Evolutionary conservation across 2,113 vertebrate species (phyloP).

Genomic region (Regulus satrapa): DNA sequence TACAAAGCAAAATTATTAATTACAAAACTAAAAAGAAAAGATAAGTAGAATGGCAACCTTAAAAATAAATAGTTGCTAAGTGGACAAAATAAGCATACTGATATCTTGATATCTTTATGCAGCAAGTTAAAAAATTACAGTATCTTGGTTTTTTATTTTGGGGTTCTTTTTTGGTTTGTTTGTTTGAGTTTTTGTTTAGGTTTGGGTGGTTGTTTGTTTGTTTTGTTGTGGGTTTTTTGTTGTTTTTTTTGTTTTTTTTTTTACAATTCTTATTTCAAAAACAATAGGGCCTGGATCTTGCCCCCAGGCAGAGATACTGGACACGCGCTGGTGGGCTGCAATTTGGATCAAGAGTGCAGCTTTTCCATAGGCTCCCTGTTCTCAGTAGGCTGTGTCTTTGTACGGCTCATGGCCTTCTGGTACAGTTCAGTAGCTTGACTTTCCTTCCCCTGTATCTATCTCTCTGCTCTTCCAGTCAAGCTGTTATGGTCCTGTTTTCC

Average conservation of each 20-base stretch:
- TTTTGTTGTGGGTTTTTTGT: no score
- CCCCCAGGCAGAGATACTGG: neutral
- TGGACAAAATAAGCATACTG: neutral
- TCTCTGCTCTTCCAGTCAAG: neutral
- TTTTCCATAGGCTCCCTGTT: rapidly evolving
- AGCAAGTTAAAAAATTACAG: neutral
- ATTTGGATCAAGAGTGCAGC: neutral
- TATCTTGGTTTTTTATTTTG: no score
- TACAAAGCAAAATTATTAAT: neutral
- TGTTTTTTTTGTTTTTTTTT: neutral
- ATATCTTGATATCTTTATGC: neutral
- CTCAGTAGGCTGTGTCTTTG: neutral
- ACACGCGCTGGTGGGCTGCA: neutral
- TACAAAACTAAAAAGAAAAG: neutral
- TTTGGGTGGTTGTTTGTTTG: no score
- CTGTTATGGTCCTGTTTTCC: neutral
- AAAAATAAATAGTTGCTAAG: neutral
- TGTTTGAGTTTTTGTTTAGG: no score
- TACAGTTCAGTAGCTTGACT: neutral
- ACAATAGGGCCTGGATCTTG: neutral
- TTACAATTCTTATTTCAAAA: neutral
- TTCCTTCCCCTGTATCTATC: neutral
- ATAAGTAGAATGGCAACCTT: neutral
- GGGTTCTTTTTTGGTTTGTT: no score
- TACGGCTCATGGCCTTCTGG: neutral